A percentile compares a stretch with the other conserved stretches of the same genome.
These are phyloP conservation scores for Psococerastis gibbosa DNA, from an alignment of 2,888 invertebrate genomes.

Conservation along the genomic window DNA sequence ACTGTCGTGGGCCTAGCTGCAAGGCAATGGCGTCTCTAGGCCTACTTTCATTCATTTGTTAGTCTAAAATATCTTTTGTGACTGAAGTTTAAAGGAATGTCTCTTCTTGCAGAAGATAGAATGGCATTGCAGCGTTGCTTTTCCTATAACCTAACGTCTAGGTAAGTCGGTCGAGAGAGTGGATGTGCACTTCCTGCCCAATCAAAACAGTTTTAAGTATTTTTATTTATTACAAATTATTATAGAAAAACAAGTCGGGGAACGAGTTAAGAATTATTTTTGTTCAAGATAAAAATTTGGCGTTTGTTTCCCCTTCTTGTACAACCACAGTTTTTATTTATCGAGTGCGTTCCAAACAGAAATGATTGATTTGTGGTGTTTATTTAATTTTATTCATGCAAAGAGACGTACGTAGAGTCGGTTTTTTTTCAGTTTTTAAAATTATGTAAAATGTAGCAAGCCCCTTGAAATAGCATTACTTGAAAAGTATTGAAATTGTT, in stretches of 20 bases:
- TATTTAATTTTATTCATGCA: not conserved
- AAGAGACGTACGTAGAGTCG: not conserved
- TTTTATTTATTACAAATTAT: no score
- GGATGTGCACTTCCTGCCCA: no score
- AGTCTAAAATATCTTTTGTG: not conserved
- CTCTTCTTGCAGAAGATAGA: constrained; percentile 9
- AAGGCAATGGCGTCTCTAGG: not conserved
- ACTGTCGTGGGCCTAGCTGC: no score
- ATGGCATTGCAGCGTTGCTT: constrained; percentile 7
- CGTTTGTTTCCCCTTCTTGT: not conserved
- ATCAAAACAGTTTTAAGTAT: no score
- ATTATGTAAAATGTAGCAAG: no score
- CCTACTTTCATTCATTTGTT: not conserved
- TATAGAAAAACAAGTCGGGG: no score
- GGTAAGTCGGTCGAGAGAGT: constrained; percentile 4
- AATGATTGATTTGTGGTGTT: not conserved
- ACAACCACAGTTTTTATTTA: not conserved
- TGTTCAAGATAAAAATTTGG: no score
- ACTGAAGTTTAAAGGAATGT: constrained; percentile 7
- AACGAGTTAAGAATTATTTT: no score
- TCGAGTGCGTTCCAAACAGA: not conserved
- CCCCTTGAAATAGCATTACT: no score
- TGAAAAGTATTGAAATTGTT: no score
- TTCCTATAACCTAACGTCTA: constrained; percentile 8
- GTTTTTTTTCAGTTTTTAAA: no score